Base-by-base conservation (phyloP, 1,140 invertebrate species). In the Hypsibius dujardini region DNA sequence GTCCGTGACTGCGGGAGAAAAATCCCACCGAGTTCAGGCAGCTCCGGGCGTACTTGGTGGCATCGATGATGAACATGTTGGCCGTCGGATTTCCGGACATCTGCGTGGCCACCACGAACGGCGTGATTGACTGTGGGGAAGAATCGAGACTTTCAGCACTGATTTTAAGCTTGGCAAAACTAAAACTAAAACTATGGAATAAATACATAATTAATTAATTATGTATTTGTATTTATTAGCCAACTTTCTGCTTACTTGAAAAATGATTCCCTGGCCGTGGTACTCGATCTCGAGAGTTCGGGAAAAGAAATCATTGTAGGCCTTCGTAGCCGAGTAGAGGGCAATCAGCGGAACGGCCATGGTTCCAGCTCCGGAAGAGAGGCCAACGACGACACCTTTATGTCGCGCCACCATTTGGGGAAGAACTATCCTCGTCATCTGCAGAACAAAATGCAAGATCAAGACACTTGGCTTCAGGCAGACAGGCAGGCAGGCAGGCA, bases 91-190 rank as follows among this genome's bases (percentile, higher is more conserved):
- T 89, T 76, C 89, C 89, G 40, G 89, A 88, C 90, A 96, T 90
- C 75, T 95, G 95, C 0, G 92, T 92, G 1, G 90, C 89, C 0
- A 96, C 92, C 75, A 88, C 90, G 42, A 88, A 90, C 0, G 92
- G 92, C 62, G 87, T 78, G 1, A 95, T 81, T 76, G 88, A 89
- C 81, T 96, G 89, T 1, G 92, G 82, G 14, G 70, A 47, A 40
- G 69, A 59, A 46, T 70, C 46, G 28, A 28, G 28, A 28, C 28
- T 28, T 28, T 28, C 28, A 28, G 28, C 28, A 28, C 28, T 28
- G 28, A 28, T 28, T 28, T 28, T 60, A 73, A 71, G 14, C 40
- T 56, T 56, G 50, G n/a, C 50, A 56, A 56, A 56, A 56, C 50
- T 56, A 56, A 7, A 56, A n/a, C 50, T 7, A 45, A 67, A 71